Conservation (phyloP, 1,140 invertebrate species). For the Thaumatotibia leucotreta region DNA sequence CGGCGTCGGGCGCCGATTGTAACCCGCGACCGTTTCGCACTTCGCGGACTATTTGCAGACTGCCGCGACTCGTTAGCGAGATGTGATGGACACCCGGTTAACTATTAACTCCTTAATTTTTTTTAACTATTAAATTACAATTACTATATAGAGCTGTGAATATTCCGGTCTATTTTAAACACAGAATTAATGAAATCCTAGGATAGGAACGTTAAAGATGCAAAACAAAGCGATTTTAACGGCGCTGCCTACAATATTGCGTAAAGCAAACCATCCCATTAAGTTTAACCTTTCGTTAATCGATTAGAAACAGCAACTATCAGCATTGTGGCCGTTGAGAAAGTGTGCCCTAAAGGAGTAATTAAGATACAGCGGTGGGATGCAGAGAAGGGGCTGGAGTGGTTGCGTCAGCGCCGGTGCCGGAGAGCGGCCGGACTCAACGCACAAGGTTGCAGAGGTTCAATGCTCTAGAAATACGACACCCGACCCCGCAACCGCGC, state of each 20-base stretch:
- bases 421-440: constrained; percentile 70
- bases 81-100: constrained; percentile 16
- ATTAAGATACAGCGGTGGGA: constrained; percentile 55
- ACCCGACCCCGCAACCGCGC: constrained; percentile 55
- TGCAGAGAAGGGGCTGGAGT: constrained; percentile 66
- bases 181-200: not conserved
- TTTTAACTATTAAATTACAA: no score
- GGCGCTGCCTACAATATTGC: constrained; percentile 27
- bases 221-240: constrained; percentile 12
- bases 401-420: constrained; percentile 63
- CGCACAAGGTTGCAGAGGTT: constrained; percentile 75
- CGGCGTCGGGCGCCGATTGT: constrained; percentile 65
- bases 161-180: no score
- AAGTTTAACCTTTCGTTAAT: constrained; percentile 60
- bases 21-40: constrained; percentile 63
- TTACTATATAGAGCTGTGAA: no score
- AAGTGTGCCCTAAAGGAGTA: constrained; percentile 68
- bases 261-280: constrained; percentile 40
- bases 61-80: constrained; percentile 46
- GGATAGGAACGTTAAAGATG: not conserved
- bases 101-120: not conserved
- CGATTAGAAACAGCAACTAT: constrained; percentile 41
- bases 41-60: constrained; percentile 65
- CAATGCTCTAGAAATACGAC: constrained; percentile 75
- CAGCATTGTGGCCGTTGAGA: constrained; percentile 47